Percentiles rank a stretch among this genome's conserved stretches.
Evolutionary conservation across 2,797 vertebrate genomes (phyloP).

Genomic region (Pyrocephalus nanus): DNA sequence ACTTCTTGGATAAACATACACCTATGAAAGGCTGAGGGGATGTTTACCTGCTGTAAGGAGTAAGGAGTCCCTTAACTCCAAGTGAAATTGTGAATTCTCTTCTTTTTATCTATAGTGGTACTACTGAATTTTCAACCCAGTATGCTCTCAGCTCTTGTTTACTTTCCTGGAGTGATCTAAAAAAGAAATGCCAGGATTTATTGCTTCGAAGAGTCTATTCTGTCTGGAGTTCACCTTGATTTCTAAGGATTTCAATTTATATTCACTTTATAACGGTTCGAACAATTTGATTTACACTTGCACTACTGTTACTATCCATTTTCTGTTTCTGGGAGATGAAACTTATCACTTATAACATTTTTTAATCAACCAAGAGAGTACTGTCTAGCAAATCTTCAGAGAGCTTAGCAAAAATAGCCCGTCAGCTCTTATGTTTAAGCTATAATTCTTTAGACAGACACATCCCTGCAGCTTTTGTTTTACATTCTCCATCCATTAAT

Average conservation of each 20-base stretch:
- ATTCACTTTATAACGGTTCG: neutral
- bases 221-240: neutral
- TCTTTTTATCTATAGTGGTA: neutral
- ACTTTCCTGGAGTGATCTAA: neutral
- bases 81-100: neutral
- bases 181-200: neutral
- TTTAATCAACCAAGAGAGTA: neutral
- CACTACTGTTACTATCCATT: neutral
- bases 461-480: neutral
- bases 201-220: neutral
- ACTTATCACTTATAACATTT: neutral
- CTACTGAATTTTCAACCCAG: neutral
- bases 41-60: neutral
- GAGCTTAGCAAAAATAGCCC: neutral
- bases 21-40: neutral
- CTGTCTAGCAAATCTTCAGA: neutral
- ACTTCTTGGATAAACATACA: neutral
- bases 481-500: neutral
- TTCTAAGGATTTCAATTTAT: neutral
- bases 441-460: neutral
- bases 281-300: neutral
- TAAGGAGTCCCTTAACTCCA: neutral
- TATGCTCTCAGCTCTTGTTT: neutral
- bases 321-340: neutral
- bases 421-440: neutral